phyloP scores from a whole-genome alignment of 2,113 vertebrate species.

The Nettapus auritus region DNA sequence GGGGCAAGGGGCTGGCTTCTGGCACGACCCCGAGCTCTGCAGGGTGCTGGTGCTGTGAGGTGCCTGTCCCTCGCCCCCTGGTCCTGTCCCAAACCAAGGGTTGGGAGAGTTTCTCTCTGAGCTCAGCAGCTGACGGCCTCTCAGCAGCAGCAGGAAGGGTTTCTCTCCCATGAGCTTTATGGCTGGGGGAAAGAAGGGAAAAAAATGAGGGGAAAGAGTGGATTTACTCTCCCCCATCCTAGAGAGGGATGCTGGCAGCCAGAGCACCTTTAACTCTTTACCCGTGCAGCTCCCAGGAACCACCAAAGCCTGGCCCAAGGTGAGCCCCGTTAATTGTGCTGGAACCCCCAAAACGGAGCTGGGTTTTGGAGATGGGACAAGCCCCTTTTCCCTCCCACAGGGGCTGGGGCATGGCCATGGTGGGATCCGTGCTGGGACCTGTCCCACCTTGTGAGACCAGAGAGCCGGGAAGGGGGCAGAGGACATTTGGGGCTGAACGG shows the following conservation, averaged over 20 bases:
- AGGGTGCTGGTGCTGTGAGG: neutral
- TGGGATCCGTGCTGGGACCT: rapidly evolving
- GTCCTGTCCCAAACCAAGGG: neutral
- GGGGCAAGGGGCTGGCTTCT: neutral
- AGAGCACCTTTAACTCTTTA: neutral
- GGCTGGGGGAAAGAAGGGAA: rapidly evolving
- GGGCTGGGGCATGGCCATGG: rapidly evolving
- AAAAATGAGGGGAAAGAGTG: neutral
- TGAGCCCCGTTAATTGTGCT: neutral
- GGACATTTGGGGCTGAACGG: neutral
- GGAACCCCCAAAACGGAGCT: neutral
- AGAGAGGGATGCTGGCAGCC: neutral
- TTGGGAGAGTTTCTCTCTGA: neutral
- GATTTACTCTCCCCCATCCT: neutral
- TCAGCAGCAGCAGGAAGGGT: neutral
- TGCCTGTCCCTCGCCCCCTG: neutral
- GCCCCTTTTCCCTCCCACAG: neutral
- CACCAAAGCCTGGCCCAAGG: neutral
- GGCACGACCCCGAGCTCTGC: neutral
- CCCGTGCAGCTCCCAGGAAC: neutral
- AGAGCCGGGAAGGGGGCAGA: neutral
- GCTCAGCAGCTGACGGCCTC: neutral
- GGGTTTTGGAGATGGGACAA: neutral
- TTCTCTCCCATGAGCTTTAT: neutral
- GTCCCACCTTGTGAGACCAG: neutral